Percentiles rank a stretch among this genome's conserved stretches.
Conservation (phyloP, 2,797 vertebrate species). For the Pantherophis vulpinus region DNA sequence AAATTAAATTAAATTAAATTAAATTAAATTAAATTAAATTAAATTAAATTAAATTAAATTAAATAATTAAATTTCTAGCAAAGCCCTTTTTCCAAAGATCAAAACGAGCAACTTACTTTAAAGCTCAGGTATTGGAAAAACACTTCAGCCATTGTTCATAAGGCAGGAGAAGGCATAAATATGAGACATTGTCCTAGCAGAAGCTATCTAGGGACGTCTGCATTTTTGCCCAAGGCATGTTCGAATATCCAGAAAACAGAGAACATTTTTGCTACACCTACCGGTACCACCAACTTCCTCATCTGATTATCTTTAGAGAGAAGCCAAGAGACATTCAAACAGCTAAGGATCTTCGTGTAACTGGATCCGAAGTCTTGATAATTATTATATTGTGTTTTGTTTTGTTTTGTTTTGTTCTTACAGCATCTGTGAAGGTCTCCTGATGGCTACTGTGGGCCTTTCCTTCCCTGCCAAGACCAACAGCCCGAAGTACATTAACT, state of each 20-base stretch:
- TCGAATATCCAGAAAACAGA: constrained; percentile 42
- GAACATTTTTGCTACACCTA: constrained; percentile 37
- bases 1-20: too few relatives aligned
- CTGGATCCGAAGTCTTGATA: constrained; percentile 59
- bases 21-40: too few relatives aligned
- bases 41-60: too few relatives aligned
- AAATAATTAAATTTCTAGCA: too few relatives aligned
- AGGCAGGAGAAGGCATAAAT: neutral
- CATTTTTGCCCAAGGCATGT: constrained; percentile 9
- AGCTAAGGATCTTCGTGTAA: constrained; percentile 47
- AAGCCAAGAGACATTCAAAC: constrained; percentile 38
- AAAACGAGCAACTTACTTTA: neutral
- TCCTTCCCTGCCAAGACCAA: constrained; percentile 9
- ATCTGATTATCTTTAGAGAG: constrained; percentile 8
- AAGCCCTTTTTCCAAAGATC: neutral
- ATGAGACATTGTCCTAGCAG: constrained; percentile 1
- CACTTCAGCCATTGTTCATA: constrained; percentile 15
- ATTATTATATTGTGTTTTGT: constrained; percentile 22
- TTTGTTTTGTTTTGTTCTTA: constrained; percentile 21
- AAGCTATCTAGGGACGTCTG: constrained; percentile 24
- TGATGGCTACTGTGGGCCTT: neutral
- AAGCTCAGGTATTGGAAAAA: neutral
- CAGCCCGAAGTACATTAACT: neutral
- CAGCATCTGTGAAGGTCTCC: neutral
- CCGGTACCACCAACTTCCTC: constrained; percentile 35